Percentiles rank a stretch among this genome's conserved stretches.
Conservation (phyloP, 2,113 vertebrate species). For the Columba livia region DNA sequence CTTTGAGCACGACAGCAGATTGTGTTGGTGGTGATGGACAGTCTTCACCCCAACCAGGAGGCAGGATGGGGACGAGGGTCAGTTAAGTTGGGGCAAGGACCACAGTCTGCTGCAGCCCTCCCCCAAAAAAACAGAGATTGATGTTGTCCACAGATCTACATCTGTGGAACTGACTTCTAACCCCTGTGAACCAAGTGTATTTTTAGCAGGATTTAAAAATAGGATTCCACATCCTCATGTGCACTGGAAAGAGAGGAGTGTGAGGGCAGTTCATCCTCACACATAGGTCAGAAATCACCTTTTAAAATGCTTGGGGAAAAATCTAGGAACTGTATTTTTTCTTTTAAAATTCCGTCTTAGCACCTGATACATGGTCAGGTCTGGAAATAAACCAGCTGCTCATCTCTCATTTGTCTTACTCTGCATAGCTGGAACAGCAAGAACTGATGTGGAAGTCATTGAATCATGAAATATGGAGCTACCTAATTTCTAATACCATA, state of each 20-base stretch:
- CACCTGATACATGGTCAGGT: neutral
- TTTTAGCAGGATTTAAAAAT: slow-evolving; percentile 49
- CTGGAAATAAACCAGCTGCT: neutral
- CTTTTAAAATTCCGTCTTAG: neutral
- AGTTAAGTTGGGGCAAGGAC: neutral
- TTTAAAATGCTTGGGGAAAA: neutral
- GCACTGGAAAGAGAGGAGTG: neutral
- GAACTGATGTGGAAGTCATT: neutral
- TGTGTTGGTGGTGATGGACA: neutral
- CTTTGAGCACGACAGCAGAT: neutral
- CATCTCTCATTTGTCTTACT: neutral
- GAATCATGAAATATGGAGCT: neutral
- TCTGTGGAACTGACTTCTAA: neutral
- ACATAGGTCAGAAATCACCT: neutral
- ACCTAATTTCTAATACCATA: neutral
- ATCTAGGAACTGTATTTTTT: neutral
- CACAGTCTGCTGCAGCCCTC: neutral
- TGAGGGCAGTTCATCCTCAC: neutral
- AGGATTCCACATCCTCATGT: neutral
- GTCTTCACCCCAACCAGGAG: neutral
- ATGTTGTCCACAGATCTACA: neutral
- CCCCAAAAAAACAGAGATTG: neutral
- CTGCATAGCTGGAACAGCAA: neutral
- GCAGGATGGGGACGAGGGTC: neutral
- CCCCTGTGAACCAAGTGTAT: neutral